A percentile compares a stretch with the other conserved stretches of the same genome.
phyloP scores from a whole-genome alignment of 2,797 vertebrate genomes.

The Coreius guichenoti region DNA sequence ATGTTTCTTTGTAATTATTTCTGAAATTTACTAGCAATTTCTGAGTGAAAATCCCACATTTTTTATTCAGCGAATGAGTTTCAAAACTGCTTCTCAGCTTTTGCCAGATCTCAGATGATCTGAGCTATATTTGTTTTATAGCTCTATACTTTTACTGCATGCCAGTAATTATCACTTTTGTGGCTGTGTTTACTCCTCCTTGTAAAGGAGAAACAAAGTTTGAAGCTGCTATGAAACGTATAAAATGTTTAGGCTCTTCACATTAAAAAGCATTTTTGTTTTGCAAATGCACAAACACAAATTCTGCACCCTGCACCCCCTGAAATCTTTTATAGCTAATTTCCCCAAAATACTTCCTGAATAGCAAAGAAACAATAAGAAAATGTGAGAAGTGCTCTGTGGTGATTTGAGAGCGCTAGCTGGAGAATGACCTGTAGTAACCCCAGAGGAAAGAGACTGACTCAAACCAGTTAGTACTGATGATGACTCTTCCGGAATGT shows the following conservation, averaged over 20 bases:
- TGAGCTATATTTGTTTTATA: not conserved
- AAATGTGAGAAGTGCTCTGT: not conserved
- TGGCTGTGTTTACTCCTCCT: not conserved
- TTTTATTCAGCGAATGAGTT: not conserved
- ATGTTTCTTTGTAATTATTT: not conserved
- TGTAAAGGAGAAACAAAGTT: too few species aligned
- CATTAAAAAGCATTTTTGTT: not conserved
- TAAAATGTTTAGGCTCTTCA: not conserved
- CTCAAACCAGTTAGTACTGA: constrained; percentile 65
- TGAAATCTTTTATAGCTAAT: not conserved
- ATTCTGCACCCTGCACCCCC: not conserved
- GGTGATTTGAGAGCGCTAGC: constrained; percentile 44
- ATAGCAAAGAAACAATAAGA: not conserved
- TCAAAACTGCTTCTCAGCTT: not conserved
- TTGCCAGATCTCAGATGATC: not conserved
- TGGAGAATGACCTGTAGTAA: constrained; percentile 83
- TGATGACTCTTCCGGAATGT: constrained; percentile 69
- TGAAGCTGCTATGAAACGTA: not conserved
- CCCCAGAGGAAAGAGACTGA: constrained; percentile 64
- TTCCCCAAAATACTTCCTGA: not conserved
- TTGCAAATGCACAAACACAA: not conserved
- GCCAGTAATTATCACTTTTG: not conserved
- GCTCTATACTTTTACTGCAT: not conserved
- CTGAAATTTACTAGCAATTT: not conserved
- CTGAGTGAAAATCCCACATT: not conserved